Conservation (phyloP, 2,888 invertebrate species). For the Cryptus armator region DNA sequence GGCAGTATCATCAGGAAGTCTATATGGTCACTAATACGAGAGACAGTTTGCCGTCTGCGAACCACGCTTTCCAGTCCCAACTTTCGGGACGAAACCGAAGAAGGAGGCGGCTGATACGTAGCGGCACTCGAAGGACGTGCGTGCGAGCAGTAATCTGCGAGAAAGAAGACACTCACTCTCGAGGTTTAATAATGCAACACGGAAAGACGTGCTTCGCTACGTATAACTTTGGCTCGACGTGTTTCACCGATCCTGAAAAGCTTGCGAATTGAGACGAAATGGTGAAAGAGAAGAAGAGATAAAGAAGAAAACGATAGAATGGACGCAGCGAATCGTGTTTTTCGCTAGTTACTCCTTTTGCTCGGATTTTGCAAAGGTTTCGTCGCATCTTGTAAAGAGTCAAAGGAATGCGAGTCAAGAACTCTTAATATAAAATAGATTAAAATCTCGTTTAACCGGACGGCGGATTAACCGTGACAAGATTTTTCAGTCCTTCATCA, state of each 20-base stretch:
- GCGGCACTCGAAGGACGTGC: not conserved
- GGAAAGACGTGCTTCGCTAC: conserved; percentile 36
- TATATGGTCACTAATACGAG: not conserved
- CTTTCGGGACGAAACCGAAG: conserved; percentile 18
- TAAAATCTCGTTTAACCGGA: too few species aligned
- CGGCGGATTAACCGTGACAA: too few species aligned
- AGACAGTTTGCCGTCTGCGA: conserved; percentile 29
- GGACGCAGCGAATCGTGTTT: not conserved
- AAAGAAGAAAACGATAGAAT: not conserved
- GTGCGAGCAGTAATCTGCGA: conserved; percentile 45
- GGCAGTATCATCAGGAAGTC: conserved; percentile 43
- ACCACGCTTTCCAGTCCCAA: conserved; percentile 14
- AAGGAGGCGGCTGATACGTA: conserved; percentile 7
- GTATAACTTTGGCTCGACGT: conserved; percentile 33
- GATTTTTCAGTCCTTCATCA: too few species aligned
- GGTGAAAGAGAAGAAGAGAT: conserved; percentile 6
- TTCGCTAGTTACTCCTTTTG: too few species aligned
- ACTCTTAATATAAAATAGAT: too few species aligned
- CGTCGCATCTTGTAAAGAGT: too few species aligned
- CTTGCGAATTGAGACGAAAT: conserved; percentile 23
- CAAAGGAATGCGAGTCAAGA: too few species aligned
- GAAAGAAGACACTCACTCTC: conserved; percentile 50
- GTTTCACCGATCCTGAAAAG: conserved; percentile 24
- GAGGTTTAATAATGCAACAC: conserved; percentile 65
- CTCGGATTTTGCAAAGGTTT: too few species aligned